These are phyloP conservation scores for Lasioglossum vierecki DNA, from an alignment of 2,888 invertebrate species.

Conservation along the genomic window DNA sequence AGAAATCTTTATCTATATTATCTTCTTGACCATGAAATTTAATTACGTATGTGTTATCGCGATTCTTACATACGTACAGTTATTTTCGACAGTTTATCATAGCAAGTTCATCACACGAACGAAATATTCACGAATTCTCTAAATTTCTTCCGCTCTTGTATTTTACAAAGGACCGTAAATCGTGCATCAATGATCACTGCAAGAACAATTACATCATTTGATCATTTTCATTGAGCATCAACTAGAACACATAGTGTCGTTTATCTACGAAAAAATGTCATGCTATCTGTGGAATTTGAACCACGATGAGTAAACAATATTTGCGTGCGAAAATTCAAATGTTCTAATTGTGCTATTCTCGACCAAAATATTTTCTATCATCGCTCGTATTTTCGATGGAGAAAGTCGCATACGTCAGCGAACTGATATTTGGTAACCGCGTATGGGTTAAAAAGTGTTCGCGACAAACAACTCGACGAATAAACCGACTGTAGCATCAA, in stretches of 20 bases:
- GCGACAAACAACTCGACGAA: neutral
- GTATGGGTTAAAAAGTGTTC: neutral
- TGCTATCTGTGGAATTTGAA: slow-evolving; percentile 51
- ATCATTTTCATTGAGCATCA: neutral
- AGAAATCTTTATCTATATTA: neutral
- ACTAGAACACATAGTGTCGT: neutral
- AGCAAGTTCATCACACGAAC: neutral
- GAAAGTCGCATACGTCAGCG: neutral
- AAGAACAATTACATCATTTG: neutral
- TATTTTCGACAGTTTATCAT: neutral
- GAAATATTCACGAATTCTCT: slow-evolving; percentile 7
- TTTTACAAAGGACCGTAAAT: neutral
- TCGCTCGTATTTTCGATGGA: neutral
- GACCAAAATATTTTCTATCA: neutral
- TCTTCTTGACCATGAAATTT: neutral
- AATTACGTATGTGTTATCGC: neutral
- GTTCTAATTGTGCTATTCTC: neutral
- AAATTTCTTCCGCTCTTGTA: neutral
- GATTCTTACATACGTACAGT: neutral
- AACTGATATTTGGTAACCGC: neutral
- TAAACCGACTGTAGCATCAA: neutral
- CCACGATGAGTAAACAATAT: slow-evolving; percentile 27
- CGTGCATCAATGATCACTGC: neutral
- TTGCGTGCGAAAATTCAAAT: slow-evolving; percentile 38
- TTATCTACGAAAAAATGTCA: slow-evolving; percentile 30